Percentiles rank a stretch among this genome's conserved stretches.
Evolutionary conservation across 2,113 vertebrate genomes (phyloP).

Genomic region (Catagonus wagneri): DNA sequence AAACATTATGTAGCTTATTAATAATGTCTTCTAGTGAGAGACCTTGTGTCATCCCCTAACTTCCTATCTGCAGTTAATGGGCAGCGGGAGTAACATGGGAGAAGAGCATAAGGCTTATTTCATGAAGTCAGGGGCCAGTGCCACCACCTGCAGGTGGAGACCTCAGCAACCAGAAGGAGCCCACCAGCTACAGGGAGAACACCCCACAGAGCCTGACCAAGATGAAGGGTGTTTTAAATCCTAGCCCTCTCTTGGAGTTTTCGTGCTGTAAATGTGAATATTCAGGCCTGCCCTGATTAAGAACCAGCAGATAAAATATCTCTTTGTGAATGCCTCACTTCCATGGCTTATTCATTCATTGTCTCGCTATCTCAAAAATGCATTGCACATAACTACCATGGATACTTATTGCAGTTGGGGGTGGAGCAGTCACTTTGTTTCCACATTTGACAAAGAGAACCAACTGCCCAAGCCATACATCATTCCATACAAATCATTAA

Average conservation of each 20-base stretch:
- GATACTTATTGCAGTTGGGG: not conserved
- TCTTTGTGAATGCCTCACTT: conserved; percentile 61
- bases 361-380: conserved; percentile 28
- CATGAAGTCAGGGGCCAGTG: not conserved
- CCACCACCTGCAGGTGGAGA: conserved; percentile 39
- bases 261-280: conserved; percentile 67
- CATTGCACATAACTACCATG: conserved; percentile 13
- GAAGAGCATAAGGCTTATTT: conserved; percentile 30
- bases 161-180: conserved; percentile 23
- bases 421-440: not conserved
- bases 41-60: conserved; percentile 27
- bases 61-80: not conserved
- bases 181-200: conserved; percentile 43
- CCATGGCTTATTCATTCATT: conserved; percentile 55
- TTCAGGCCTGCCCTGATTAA: conserved; percentile 63
- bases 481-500: conserved; percentile 30
- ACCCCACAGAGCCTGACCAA: not conserved
- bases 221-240: conserved; percentile 63
- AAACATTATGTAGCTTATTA: conserved; percentile 54
- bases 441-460: not conserved
- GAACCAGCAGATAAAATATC: conserved; percentile 44
- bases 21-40: conserved; percentile 39
- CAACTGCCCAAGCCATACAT: not conserved
- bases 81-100: not conserved
- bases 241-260: not conserved